Conservation (phyloP, 2,888 invertebrate genomes). For the Diarsia rubi region DNA sequence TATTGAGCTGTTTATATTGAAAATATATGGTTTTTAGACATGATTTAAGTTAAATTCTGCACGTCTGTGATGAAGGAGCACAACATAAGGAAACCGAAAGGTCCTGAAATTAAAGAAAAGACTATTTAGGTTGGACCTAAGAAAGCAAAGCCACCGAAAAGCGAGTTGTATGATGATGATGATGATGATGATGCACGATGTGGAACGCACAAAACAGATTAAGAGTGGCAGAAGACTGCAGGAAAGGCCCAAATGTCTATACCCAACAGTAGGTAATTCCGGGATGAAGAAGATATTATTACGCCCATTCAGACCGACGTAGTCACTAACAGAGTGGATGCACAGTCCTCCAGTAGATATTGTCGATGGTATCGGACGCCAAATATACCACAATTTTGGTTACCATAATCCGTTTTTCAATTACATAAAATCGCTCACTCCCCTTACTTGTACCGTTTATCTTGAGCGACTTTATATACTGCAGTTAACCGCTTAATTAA, state of each 20-base stretch:
- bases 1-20: too few relatives aligned
- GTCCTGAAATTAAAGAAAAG: not conserved
- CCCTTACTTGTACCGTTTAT: conserved; percentile 33
- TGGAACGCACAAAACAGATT: too few relatives aligned
- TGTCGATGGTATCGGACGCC: not conserved
- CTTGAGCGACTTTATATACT: conserved; percentile 68
- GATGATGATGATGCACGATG: too few relatives aligned
- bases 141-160: too few relatives aligned
- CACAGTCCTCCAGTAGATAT: not conserved
- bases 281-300: too few relatives aligned
- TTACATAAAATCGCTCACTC: conserved; percentile 25
- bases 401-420: not conserved
- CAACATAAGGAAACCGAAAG: not conserved
- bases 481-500: conserved; percentile 79
- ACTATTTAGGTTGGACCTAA: too few relatives aligned
- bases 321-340: not conserved
- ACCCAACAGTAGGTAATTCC: too few relatives aligned
- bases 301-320: not conserved
- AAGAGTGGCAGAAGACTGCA: too few relatives aligned
- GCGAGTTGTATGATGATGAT: too few relatives aligned
- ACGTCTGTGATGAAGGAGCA: not conserved
- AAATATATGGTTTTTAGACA: not conserved
- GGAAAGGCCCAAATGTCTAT: too few relatives aligned
- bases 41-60: not conserved
- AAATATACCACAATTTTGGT: not conserved